Percentiles rank a stretch among this genome's conserved stretches.
These are phyloP conservation scores for Rana temporaria DNA, from an alignment of 2,113 vertebrate genomes.

Conservation along the genomic window DNA sequence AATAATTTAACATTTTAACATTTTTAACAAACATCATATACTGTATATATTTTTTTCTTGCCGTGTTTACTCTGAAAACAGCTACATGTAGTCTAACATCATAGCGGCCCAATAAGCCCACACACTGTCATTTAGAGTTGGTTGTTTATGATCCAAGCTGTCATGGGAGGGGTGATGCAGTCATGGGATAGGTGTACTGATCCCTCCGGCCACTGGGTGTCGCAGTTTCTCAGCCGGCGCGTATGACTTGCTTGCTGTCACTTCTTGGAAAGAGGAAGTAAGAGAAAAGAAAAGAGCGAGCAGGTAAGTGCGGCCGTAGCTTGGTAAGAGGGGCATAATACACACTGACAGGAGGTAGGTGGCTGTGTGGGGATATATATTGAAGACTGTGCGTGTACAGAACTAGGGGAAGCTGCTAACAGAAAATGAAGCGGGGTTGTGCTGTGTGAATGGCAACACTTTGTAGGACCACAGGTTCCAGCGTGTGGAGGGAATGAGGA, in stretches of 20 bases:
- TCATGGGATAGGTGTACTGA: neutral
- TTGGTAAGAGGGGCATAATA: neutral
- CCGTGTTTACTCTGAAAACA: too few relatives aligned
- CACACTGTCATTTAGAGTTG: too few relatives aligned
- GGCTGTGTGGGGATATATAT: too few relatives aligned
- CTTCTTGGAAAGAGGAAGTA: constrained; percentile 10
- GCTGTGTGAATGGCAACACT: neutral
- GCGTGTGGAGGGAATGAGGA: neutral
- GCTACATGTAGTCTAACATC: too few relatives aligned
- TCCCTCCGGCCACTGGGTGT: constrained; percentile 14
- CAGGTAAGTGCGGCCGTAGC: neutral
- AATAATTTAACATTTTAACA: too few relatives aligned
- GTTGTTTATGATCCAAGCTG: too few relatives aligned
- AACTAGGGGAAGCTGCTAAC: too few relatives aligned
- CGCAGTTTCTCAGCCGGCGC: neutral
- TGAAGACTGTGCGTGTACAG: too few relatives aligned
- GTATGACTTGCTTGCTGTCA: neutral
- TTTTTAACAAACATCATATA: too few relatives aligned
- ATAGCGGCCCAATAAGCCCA: too few relatives aligned
- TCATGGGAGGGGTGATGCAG: neutral
- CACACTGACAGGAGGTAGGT: neutral
- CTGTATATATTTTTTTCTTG: too few relatives aligned
- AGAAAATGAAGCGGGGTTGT: too few relatives aligned
- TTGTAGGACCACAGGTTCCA: neutral
- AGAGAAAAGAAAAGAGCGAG: neutral